These are phyloP conservation scores for Pseudochirops corinnae DNA, from an alignment of 2,797 vertebrate genomes.

Conservation along the genomic window DNA sequence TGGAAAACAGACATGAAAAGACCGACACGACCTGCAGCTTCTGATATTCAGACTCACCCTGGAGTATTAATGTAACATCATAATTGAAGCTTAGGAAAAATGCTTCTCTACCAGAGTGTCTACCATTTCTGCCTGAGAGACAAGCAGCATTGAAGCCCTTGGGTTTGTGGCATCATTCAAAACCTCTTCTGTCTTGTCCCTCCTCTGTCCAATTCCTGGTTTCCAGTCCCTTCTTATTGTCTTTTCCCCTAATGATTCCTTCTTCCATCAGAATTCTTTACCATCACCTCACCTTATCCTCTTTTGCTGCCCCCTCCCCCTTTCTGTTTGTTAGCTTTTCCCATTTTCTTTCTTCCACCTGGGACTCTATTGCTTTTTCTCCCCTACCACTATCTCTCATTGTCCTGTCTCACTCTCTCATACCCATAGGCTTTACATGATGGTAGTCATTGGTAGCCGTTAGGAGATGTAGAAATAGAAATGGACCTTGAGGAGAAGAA, in stretches of 20 bases:
- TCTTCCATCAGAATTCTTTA: not conserved
- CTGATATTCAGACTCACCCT: conserved; percentile 67
- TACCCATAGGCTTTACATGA: not conserved
- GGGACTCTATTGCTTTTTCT: not conserved
- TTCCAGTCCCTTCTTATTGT: not conserved
- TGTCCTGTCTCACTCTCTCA: not conserved
- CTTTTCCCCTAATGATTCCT: not conserved
- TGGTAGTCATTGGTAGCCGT: not conserved
- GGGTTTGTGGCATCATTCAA: not conserved
- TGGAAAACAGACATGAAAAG: conserved; percentile 77
- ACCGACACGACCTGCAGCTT: conserved; percentile 73
- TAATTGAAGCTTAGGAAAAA: conserved; percentile 70
- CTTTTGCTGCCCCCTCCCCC: rapidly evolving
- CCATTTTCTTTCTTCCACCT: not conserved
- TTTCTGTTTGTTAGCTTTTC: not conserved
- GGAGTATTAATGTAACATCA: conserved; percentile 69
- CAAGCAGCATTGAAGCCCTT: not conserved
- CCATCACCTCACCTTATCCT: rapidly evolving
- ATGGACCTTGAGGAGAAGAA: not conserved
- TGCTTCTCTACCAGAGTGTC: conserved; percentile 42
- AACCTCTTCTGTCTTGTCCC: not conserved
- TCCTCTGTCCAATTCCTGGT: rapidly evolving
- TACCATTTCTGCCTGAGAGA: conserved; percentile 36
- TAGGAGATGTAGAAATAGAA: rapidly evolving
- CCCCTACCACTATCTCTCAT: not conserved